Conservation (phyloP, 2,797 vertebrate genomes). For the Glossophaga mutica region DNA sequence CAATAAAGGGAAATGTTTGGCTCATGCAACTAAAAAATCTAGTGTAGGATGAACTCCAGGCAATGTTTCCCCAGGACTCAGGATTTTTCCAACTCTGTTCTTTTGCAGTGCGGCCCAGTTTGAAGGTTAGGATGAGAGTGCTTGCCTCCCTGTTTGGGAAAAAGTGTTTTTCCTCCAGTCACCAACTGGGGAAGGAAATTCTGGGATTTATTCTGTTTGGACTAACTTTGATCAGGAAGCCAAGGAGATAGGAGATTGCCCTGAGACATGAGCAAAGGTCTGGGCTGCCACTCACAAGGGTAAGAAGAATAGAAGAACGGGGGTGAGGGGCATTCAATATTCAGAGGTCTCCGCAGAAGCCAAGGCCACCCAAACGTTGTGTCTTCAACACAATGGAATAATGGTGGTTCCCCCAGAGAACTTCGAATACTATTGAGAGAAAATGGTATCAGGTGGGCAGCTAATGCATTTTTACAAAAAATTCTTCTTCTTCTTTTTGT, state of each 20-base stretch:
- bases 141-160: background rate
- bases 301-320: background rate
- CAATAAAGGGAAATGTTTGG: background rate
- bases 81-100: background rate
- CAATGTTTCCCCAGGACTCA: background rate
- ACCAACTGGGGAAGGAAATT: background rate
- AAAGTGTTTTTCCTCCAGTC: background rate
- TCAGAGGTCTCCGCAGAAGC: background rate
- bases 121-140: background rate
- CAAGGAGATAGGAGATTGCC: background rate
- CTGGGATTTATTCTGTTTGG: background rate
- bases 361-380: background rate
- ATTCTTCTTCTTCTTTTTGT: background rate
- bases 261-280: background rate
- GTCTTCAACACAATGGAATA: background rate
- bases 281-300: background rate
- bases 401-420: background rate
- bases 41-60: background rate
- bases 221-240: background rate
- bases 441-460: background rate
- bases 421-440: background rate
- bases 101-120: background rate
- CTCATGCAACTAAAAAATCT: background rate
- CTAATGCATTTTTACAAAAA: background rate
- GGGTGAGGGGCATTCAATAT: background rate